Evolutionary conservation across 1,140 invertebrate species (phyloP).

Genomic region (Lordiphosa stackelbergi): DNA sequence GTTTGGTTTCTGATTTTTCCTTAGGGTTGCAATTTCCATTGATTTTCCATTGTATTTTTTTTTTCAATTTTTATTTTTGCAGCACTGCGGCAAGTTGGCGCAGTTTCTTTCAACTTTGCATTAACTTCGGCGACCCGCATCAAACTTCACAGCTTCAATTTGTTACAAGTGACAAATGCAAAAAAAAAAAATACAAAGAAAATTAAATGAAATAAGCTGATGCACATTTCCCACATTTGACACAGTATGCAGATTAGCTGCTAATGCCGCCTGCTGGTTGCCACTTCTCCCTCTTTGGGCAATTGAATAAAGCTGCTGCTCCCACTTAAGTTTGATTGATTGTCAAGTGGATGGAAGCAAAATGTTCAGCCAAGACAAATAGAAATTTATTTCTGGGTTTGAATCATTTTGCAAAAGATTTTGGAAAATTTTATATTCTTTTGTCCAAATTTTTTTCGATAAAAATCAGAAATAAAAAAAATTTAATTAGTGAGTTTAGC

Average conservation of each 20-base stretch:
- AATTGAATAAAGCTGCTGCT: conserved; percentile 23
- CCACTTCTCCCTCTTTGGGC: conserved; percentile 6
- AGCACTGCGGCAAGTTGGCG: conserved; percentile 45
- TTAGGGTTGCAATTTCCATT: conserved; percentile 70
- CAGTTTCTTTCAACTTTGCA: conserved; percentile 7
- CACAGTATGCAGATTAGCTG: conserved; percentile 73
- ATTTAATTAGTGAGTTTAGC: too few species aligned
- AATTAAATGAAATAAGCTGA: conserved; percentile 21
- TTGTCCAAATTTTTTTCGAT: too few species aligned
- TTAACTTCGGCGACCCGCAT: conserved; percentile 49
- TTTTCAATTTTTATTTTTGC: conserved; percentile 1
- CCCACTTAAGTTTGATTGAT: conserved; percentile 69
- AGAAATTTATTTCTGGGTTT: conserved; percentile 5
- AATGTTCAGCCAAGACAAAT: neutral
- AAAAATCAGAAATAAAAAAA: too few species aligned
- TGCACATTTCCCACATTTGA: conserved; percentile 47
- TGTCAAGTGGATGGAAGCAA: conserved; percentile 51
- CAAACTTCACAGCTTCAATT: conserved; percentile 45
- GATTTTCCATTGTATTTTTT: conserved; percentile 55
- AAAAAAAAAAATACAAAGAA: conserved; percentile 37
- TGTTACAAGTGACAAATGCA: conserved; percentile 57
- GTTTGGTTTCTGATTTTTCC: conserved; percentile 43
- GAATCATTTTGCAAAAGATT: too few species aligned
- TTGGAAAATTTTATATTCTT: too few species aligned
- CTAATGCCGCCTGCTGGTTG: conserved; percentile 39